These are phyloP conservation scores for Macrophya annulata DNA, from an alignment of 2,888 invertebrate species.

Conservation along the genomic window DNA sequence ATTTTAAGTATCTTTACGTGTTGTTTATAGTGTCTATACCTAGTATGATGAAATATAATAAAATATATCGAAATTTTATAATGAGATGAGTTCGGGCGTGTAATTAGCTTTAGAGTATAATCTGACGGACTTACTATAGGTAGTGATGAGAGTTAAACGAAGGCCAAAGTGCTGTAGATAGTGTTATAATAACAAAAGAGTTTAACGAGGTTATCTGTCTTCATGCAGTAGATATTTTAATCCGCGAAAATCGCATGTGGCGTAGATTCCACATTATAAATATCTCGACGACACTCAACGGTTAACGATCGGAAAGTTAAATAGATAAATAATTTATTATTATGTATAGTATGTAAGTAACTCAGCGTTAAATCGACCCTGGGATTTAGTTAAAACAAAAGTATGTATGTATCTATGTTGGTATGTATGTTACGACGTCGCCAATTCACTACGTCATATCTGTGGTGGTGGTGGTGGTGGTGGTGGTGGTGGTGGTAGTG, in stretches of 20 bases:
- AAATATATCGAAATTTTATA: not conserved
- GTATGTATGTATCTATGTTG: not conserved
- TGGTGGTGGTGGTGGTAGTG: no score
- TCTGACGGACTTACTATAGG: conserved; percentile 27
- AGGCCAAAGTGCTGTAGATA: conserved; percentile 1
- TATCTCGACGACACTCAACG: not conserved
- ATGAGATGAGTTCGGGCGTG: not conserved
- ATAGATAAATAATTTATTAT: not conserved
- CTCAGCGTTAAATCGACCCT: conserved; percentile 5
- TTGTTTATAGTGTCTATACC: not conserved
- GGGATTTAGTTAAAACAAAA: not conserved
- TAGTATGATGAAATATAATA: not conserved
- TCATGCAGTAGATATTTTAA: not conserved
- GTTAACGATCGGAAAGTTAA: not conserved
- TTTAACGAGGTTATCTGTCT: conserved; percentile 24
- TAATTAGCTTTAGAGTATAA: not conserved
- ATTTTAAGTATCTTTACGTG: not conserved
- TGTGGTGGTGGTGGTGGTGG: no score
- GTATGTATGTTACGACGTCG: not conserved
- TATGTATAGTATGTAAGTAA: not conserved
- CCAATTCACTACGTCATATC: conserved; percentile 10
- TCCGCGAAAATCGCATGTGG: not conserved
- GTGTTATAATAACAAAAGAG: conserved; percentile 18
- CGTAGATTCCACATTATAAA: not conserved
- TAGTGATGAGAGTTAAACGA: conserved; percentile 28